These are phyloP conservation scores for Lordiphosa clarofinis DNA, from an alignment of 1,140 invertebrate genomes.

Conservation along the genomic window DNA sequence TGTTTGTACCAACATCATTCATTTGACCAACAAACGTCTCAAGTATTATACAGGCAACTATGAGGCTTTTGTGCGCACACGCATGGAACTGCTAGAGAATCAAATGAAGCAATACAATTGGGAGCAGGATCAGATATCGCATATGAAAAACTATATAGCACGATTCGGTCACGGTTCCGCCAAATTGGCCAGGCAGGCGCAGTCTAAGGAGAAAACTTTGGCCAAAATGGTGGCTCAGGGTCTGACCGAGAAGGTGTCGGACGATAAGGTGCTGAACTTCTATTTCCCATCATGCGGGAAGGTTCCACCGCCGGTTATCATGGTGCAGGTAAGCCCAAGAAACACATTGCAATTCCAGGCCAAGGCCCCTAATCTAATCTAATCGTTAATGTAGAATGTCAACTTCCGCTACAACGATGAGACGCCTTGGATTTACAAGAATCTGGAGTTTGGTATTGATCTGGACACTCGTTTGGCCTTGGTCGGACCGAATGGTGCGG, in stretches of 20 bases:
- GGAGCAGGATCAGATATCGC: constrained; percentile 99
- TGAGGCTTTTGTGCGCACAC: constrained; percentile 95
- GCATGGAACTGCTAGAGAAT: constrained; percentile 97
- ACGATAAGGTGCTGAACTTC: constrained; percentile 95
- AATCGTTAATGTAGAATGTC: constrained; percentile 84
- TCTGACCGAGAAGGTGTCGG: constrained; percentile 94
- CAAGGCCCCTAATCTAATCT: no score
- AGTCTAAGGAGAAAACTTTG: constrained; percentile 99
- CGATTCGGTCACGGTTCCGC: constrained; percentile 99
- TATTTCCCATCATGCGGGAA: constrained; percentile 98
- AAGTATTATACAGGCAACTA: constrained; percentile 98
- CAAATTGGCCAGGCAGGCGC: constrained; percentile 98
- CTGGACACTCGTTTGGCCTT: constrained; percentile 97
- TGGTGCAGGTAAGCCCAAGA: constrained; percentile 87
- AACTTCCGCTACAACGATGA: constrained; percentile 95
- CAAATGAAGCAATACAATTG: constrained; percentile 99
- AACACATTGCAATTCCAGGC: no score
- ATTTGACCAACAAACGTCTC: constrained; percentile 95
- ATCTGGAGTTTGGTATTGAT: constrained; percentile 99
- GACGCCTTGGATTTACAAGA: constrained; percentile 96
- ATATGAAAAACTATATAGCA: constrained; percentile 99
- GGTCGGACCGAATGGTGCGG: constrained; percentile 99
- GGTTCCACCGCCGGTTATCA: constrained; percentile 99
- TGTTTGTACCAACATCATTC: constrained; percentile 99
- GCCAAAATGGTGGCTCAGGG: constrained; percentile 99